Base-by-base conservation (phyloP, 2,888 invertebrate genomes). In the Quadriops clusia region DNA sequence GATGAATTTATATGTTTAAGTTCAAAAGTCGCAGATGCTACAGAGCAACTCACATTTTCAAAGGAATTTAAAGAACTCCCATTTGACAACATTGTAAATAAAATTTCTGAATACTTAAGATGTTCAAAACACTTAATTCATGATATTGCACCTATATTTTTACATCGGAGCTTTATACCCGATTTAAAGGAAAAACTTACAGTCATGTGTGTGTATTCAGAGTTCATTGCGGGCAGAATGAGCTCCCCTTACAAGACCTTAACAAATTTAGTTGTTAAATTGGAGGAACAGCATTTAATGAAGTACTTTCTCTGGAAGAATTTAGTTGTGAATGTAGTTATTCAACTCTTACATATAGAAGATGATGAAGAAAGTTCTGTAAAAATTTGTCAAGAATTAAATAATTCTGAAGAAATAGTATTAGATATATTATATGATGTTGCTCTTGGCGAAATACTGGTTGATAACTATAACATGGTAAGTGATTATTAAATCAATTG, bases 381-480 rank as follows among this genome's bases (percentile, higher is more conserved):
- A 17, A 41, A 44, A 26, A 30, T 26, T 11, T 39, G 39, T 24
- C 30, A 35, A 13, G 24, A 23, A 5, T 4, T 7, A 6, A 14
- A 32, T 16, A 23, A 9, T 12, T 5, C 12, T 4, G 47, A 52
- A 31, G 45, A 54, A 17, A 42, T 56, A 35, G 34, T 61, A 28
- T 38, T 50, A 6, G 49, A 55, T 34, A 37, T 63, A 17, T 40
- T 63, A 17, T 51, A 63, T 37, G 55, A 54, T 33, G 42, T 58
- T 17, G 46, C 56, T 20, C 32, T 63, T 5, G 51, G 56, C 9
- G 44, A 56, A 27, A 48, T 55, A 30, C 60, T 64, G 36, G 41
- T 49, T 7, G 43, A 49, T 20, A 51, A 64, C 44, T 67, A 61
- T 46, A 60, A 57, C 52, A 61, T 56, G 33, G 62, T 64, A 46